Conservation (phyloP, 2,797 vertebrate genomes). For the Argyrosomus regius region DNA sequence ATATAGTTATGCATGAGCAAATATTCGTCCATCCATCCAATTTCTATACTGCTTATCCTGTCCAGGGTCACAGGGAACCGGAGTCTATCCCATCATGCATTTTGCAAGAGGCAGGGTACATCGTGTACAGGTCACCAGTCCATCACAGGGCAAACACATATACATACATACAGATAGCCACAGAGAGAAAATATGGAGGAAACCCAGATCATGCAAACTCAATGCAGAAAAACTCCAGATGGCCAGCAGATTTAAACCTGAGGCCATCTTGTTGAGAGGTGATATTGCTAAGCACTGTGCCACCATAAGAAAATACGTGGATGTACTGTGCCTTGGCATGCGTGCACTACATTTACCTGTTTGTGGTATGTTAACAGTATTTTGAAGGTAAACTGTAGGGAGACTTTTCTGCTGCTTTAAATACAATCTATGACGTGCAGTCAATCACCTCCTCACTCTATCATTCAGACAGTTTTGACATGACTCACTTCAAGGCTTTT, state of each 20-base stretch:
- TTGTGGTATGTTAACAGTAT: neutral
- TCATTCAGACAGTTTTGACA: constrained; percentile 7
- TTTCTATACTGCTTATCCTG: constrained; percentile 6
- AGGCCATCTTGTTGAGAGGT: neutral
- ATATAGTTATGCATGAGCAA: constrained; percentile 35
- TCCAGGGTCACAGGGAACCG: neutral
- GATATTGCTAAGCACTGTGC: neutral
- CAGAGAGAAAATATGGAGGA: neutral
- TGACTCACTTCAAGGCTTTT: constrained; percentile 10
- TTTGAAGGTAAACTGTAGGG: neutral
- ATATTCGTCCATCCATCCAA: constrained; percentile 5
- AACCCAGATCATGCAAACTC: neutral
- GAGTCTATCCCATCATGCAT: constrained; percentile 17
- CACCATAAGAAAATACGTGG: neutral
- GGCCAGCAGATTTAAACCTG: neutral
- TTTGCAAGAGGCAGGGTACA: neutral
- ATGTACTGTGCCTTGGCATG: neutral
- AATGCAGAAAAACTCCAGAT: neutral
- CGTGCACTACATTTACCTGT: neutral
- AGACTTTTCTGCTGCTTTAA: constrained; percentile 10
- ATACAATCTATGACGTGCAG: neutral
- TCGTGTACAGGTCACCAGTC: constrained; percentile 2
- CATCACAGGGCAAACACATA: constrained; percentile 6
- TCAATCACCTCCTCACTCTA: neutral
- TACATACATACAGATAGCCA: neutral